These are phyloP conservation scores for Alexandromys fortis DNA, from an alignment of 2,113 vertebrate genomes.

Conservation along the genomic window DNA sequence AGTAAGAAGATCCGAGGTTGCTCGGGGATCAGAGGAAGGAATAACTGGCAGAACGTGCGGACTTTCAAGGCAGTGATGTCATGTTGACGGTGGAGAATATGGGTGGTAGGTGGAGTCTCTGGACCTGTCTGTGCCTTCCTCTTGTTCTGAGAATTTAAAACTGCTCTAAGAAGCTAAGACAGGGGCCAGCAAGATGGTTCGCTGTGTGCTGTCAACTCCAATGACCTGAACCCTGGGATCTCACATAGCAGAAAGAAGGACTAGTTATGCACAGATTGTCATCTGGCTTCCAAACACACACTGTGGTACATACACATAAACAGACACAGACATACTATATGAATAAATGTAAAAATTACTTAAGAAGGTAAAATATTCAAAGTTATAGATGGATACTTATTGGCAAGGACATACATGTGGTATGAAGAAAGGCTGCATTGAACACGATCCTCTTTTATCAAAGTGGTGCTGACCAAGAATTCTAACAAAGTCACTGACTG, in stretches of 20 bases:
- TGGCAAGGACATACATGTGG: neutral
- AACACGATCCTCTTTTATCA: neutral
- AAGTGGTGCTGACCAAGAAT: neutral
- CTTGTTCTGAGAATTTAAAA: neutral
- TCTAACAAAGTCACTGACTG: neutral
- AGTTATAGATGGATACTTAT: neutral
- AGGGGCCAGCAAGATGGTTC: neutral
- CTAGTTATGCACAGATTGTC: neutral
- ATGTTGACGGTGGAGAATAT: neutral
- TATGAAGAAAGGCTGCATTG: neutral
- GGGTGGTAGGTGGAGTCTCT: neutral
- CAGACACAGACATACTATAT: neutral
- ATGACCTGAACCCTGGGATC: neutral
- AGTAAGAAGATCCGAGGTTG: neutral
- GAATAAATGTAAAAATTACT: neutral
- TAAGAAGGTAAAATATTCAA: neutral
- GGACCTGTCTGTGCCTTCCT: neutral
- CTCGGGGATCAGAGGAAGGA: neutral
- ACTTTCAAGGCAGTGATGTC: neutral
- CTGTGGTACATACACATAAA: neutral
- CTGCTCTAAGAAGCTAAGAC: neutral
- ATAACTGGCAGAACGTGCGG: neutral
- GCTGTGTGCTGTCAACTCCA: too few species aligned
- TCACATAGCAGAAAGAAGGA: neutral
- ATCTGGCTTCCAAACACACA: neutral